These are phyloP conservation scores for Meleagris gallopavo DNA, from an alignment of 2,113 vertebrate species.

Conservation along the genomic window DNA sequence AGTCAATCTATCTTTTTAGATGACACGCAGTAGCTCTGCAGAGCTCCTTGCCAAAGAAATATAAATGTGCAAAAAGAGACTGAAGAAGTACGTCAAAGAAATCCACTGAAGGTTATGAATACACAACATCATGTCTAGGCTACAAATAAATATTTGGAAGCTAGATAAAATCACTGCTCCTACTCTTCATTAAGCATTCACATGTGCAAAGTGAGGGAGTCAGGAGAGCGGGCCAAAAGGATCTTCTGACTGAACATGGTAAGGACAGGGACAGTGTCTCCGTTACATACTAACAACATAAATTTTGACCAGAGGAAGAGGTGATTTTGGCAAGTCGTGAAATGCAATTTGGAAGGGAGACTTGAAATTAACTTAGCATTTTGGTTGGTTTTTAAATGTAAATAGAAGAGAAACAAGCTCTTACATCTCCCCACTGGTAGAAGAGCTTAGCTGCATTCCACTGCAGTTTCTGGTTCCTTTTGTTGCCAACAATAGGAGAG, in stretches of 20 bases:
- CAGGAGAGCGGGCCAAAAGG: not conserved
- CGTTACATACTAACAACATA: not conserved
- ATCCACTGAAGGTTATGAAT: not conserved
- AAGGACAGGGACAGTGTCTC: not conserved
- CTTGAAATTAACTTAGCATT: not conserved
- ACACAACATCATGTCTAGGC: not conserved
- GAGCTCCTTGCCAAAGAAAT: not conserved
- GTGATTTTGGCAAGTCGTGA: not conserved
- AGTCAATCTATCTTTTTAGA: not conserved
- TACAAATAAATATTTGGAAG: not conserved
- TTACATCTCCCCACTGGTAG: slow-evolving; percentile 98
- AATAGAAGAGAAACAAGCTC: slow-evolving; percentile 52
- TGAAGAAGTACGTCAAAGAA: not conserved
- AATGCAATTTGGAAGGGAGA: not conserved
- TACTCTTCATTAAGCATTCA: not conserved
- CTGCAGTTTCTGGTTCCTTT: slow-evolving; percentile 97
- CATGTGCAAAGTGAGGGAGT: not conserved
- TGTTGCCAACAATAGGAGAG: slow-evolving; percentile 94
- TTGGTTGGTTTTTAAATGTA: accelerated
- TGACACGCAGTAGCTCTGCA: not conserved
- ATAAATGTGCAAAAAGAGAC: not conserved
- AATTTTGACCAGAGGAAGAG: not conserved
- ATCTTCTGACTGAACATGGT: not conserved
- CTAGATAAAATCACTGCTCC: not conserved
- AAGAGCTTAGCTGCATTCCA: slow-evolving; percentile 98